phyloP scores from a whole-genome alignment of 1,140 invertebrate genomes.

The Drosophila albomicans region DNA sequence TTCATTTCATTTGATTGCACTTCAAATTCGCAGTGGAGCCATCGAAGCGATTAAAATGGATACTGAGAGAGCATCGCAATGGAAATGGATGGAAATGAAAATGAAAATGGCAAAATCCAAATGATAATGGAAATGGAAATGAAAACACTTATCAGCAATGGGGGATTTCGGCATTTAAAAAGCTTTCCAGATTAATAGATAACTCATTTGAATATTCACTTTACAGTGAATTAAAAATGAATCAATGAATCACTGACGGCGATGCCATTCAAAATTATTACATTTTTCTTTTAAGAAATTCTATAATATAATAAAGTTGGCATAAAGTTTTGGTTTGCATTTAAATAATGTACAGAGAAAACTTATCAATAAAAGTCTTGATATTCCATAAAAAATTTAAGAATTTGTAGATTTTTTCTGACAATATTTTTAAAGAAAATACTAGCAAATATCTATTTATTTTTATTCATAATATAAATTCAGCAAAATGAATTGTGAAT shows the following conservation, averaged over 20 bases:
- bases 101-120: conserved; percentile 15
- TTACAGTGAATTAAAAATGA: too few species aligned
- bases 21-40: conserved; percentile 31
- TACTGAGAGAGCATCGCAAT: conserved; percentile 21
- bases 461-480: too few species aligned
- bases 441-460: too few species aligned
- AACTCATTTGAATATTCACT: neutral
- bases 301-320: neutral
- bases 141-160: conserved; percentile 6
- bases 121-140: conserved; percentile 7
- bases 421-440: too few species aligned
- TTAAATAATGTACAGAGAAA: too few species aligned
- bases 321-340: neutral
- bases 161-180: conserved; percentile 1
- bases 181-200: conserved; percentile 1
- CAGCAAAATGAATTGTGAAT: too few species aligned
- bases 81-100: conserved; percentile 10
- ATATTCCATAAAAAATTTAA: too few species aligned
- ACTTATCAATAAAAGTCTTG: too few species aligned
- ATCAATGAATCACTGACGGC: too few species aligned
- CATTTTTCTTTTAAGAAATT: neutral
- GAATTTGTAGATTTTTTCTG: too few species aligned
- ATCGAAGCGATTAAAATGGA: conserved; percentile 42
- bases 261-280: too few species aligned
- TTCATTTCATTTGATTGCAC: conserved; percentile 47